Conservation (phyloP, 2,797 vertebrate genomes). For the Anas capensis region DNA sequence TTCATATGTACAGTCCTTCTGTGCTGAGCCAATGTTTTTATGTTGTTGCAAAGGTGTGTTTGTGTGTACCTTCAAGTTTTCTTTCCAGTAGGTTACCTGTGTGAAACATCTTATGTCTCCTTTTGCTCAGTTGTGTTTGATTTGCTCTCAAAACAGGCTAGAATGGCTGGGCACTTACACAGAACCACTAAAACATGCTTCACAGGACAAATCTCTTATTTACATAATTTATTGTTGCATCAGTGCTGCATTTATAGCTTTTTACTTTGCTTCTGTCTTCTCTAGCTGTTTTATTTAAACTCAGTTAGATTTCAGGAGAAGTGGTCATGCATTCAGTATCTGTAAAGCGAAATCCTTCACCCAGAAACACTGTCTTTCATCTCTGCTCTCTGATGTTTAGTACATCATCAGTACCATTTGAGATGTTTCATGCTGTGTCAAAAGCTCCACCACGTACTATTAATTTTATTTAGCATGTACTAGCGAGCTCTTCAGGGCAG, state of each 20-base stretch:
- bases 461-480: conserved; percentile 1
- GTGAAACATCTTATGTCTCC: neutral
- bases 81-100: neutral
- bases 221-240: neutral
- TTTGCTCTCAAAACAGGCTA: neutral
- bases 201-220: neutral
- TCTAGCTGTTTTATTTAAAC: neutral
- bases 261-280: neutral
- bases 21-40: neutral
- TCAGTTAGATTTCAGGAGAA: neutral
- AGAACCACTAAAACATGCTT: neutral
- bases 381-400: neutral
- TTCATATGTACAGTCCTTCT: neutral
- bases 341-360: conserved; percentile 16
- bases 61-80: neutral
- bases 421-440: neutral
- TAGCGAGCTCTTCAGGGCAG: neutral
- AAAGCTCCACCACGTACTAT: neutral
- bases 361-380: neutral
- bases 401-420: neutral
- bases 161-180: neutral
- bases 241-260: neutral
- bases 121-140: neutral
- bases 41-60: neutral
- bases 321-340: neutral